A percentile compares a stretch with the other conserved stretches of the same genome.
phyloP scores from a whole-genome alignment of 2,888 invertebrate species.

The Tridacna gigas region DNA sequence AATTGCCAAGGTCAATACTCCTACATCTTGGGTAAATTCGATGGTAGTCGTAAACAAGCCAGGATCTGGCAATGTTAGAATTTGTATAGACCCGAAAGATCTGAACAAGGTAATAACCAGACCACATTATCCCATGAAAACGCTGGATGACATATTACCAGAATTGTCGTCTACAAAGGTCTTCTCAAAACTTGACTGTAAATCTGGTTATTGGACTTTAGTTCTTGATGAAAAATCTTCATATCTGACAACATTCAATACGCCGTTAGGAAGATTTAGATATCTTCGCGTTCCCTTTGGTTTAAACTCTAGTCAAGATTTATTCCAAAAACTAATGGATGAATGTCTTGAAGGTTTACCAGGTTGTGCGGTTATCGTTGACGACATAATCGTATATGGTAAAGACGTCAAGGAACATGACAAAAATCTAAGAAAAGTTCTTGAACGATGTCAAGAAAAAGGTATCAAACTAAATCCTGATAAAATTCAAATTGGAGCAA shows the following conservation, averaged over 20 bases:
- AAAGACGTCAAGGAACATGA: constrained; percentile 18
- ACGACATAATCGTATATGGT: constrained; percentile 19
- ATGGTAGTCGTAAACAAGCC: constrained; percentile 47
- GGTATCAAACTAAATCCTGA: constrained; percentile 37
- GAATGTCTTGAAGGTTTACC: constrained; percentile 8
- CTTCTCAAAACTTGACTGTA: constrained; percentile 23
- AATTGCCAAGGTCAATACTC: constrained; percentile 62
- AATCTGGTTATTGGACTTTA: constrained; percentile 25
- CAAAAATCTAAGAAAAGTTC: constrained; percentile 16
- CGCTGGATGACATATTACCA: constrained; percentile 30
- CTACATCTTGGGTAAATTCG: constrained; percentile 69
- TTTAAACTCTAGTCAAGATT: constrained; percentile 14
- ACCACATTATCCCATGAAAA: constrained; percentile 32
- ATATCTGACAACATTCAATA: constrained; percentile 25
- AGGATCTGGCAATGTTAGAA: constrained; percentile 59
- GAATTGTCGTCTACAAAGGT: constrained; percentile 21
- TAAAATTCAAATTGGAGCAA: constrained; percentile 35
- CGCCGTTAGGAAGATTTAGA: constrained; percentile 21
- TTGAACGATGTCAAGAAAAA: not conserved
- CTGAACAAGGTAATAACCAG: constrained; percentile 53
- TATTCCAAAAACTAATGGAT: constrained; percentile 20
- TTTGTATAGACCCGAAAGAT: constrained; percentile 67
- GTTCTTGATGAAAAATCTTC: constrained; percentile 18
- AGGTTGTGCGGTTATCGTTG: constrained; percentile 25
- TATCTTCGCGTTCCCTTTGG: constrained; percentile 18